Evolutionary conservation across 1,140 invertebrate genomes (phyloP).

Genomic region (Adoxophyes honmai): DNA sequence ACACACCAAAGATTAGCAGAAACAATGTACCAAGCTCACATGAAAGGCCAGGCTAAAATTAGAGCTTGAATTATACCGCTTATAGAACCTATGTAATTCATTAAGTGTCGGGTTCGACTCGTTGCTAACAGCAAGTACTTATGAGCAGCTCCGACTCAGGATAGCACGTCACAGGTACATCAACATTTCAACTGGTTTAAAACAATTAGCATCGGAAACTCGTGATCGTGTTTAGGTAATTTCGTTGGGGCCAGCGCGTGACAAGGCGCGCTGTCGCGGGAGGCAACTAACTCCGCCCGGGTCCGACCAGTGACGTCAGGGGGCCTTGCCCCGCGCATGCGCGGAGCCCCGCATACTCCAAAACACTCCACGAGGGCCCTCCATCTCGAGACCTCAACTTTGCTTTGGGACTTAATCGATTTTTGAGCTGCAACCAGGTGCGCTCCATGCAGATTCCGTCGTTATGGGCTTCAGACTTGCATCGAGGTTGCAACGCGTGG

Average conservation of each 20-base stretch:
- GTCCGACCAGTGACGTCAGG: slow-evolving; percentile 65
- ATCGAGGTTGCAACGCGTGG: too few species aligned
- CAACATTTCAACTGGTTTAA: too few species aligned
- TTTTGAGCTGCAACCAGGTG: slow-evolving; percentile 59
- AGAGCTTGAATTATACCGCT: background rate
- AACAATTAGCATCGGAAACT: slow-evolving; percentile 63
- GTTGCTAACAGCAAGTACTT: too few species aligned
- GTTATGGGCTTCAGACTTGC: too few species aligned
- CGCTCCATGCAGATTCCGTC: slow-evolving; percentile 25
- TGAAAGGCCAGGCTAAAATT: too few species aligned
- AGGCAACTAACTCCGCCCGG: slow-evolving; percentile 60
- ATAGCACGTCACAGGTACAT: too few species aligned
- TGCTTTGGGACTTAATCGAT: slow-evolving; percentile 71
- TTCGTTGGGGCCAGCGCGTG: slow-evolving; percentile 53
- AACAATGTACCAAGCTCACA: background rate
- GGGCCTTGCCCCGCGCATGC: slow-evolving; percentile 60
- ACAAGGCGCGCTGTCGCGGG: slow-evolving; percentile 58
- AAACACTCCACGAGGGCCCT: slow-evolving; percentile 61
- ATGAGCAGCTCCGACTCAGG: too few species aligned
- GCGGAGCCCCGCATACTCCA: slow-evolving; percentile 49
- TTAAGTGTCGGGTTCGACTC: background rate
- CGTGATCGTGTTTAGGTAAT: slow-evolving; percentile 48
- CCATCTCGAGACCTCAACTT: slow-evolving; percentile 70
- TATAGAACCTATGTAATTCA: slow-evolving; percentile 4
- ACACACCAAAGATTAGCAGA: background rate